Evolutionary conservation across 2,888 invertebrate species (phyloP).

Genomic region (Brachyopa scutellaris): DNA sequence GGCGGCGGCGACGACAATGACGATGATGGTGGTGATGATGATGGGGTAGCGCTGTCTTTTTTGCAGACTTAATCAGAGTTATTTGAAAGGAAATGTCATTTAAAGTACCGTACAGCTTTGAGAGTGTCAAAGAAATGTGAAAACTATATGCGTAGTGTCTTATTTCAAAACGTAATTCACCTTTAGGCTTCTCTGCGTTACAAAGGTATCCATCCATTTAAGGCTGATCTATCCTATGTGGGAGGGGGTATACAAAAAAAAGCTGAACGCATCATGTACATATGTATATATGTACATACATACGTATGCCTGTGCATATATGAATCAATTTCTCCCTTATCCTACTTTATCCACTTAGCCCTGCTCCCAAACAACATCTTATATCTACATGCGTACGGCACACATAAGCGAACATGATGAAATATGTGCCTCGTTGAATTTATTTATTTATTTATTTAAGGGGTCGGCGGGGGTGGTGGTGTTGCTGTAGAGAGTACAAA

Average conservation of each 20-base stretch:
- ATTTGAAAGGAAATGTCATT: no score
- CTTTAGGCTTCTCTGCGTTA: background rate
- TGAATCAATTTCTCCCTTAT: constrained; percentile 55
- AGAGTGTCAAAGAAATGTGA: no score
- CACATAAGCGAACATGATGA: constrained; percentile 66
- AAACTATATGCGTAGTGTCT: no score
- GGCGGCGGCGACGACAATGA: no score
- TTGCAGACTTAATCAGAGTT: no score
- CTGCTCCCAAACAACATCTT: constrained; percentile 45
- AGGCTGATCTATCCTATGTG: background rate
- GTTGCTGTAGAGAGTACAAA: background rate
- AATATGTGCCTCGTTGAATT: constrained; percentile 61
- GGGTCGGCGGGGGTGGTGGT: constrained; percentile 50
- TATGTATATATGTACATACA: background rate
- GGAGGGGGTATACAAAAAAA: background rate
- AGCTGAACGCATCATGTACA: background rate
- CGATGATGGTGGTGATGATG: no score
- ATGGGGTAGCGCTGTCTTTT: no score
- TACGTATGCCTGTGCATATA: background rate
- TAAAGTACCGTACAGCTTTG: no score
- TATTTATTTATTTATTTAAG: constrained; percentile 66
- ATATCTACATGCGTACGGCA: constrained; percentile 57
- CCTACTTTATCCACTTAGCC: constrained; percentile 52
- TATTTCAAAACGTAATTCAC: no score
- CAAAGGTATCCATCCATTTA: background rate